Base-by-base conservation (phyloP, 2,113 vertebrate genomes). In the sheep (Ovis aries) region DNA sequence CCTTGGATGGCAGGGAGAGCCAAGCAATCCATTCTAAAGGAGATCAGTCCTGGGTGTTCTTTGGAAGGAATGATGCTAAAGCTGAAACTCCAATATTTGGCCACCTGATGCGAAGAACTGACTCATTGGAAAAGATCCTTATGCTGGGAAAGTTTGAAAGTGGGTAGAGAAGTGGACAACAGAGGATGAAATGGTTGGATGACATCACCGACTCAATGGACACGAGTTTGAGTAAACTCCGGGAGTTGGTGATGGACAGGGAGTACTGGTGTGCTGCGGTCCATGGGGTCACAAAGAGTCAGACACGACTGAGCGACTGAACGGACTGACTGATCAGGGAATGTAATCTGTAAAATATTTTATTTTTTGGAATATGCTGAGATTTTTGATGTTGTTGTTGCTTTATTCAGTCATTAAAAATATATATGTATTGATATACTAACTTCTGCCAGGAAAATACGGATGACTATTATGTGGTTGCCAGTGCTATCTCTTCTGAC, bases 131-230 rank as follows among this genome's bases (percentile, higher is more conserved):
- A 64, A 33, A 64, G 6, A 64, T 7, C 3, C 31, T 64, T 7
- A 33, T 64, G 15, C 62, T 64, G 31, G 31, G 62, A 64, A 33
- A 33, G 31, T 33, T 16, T 33, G 14, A 33, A 8, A 33, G 62
- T 0, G 0, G 31, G 15, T 33, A 17, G 31, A 17, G 31, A 33
- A 16, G 15, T 16, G 62, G 62, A 7, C 3, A 1, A 33, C 62
- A 33, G 31, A 64, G 62, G 15, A 64, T 64, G 62, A 64, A 2
- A 64, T 33, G 7, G 31, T 4, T 64, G 31, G 60, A 62, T 62
- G 60, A 31, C 31, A 62, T 33, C 14, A 62, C 14, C 1, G 6
- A 33, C 60, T 62, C 60, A 33, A 62, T 62, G 60, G 31, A 33
- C 60, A 7, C 7, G 29, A 15, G 3, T 64, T 17, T 64, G 62